These are phyloP conservation scores for Mus musculus DNA, from an alignment of 2,113 vertebrate genomes.

Conservation along the genomic window DNA sequence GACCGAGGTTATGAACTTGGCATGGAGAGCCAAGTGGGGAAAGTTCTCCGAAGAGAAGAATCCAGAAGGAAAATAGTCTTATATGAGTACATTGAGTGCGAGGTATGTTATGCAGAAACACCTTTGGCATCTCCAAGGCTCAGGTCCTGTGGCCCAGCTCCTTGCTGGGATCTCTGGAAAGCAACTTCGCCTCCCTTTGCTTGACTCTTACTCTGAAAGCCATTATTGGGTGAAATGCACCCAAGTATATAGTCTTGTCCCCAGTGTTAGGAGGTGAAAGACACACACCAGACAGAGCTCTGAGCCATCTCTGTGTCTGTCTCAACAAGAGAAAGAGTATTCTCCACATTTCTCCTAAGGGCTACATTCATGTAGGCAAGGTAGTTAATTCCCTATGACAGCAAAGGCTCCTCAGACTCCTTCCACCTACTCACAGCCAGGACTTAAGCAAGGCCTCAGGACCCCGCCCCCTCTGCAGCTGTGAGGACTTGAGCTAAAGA, in stretches of 20 bases:
- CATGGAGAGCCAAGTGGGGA: neutral
- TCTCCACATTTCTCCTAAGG: neutral
- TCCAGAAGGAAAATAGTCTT: neutral
- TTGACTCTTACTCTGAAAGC: neutral
- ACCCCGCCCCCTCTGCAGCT: neutral
- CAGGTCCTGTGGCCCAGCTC: neutral
- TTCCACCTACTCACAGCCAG: too few species aligned
- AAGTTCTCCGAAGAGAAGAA: neutral
- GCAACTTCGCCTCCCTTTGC: neutral
- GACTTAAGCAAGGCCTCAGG: neutral
- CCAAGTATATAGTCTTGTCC: too few species aligned
- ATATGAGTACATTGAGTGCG: neutral
- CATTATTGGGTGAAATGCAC: neutral
- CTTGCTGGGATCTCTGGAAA: neutral
- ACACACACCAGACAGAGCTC: neutral
- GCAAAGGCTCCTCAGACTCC: neutral
- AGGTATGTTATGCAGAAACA: neutral
- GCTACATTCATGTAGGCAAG: neutral
- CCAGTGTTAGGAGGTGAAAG: too few species aligned
- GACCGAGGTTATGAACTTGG: neutral
- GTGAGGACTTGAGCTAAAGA: neutral
- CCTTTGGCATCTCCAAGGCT: neutral
- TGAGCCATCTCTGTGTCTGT: neutral
- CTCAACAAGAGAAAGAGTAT: neutral
- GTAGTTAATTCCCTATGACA: neutral